phyloP scores from a whole-genome alignment of 2,888 invertebrate species.

The Chrysodeixis includens region DNA sequence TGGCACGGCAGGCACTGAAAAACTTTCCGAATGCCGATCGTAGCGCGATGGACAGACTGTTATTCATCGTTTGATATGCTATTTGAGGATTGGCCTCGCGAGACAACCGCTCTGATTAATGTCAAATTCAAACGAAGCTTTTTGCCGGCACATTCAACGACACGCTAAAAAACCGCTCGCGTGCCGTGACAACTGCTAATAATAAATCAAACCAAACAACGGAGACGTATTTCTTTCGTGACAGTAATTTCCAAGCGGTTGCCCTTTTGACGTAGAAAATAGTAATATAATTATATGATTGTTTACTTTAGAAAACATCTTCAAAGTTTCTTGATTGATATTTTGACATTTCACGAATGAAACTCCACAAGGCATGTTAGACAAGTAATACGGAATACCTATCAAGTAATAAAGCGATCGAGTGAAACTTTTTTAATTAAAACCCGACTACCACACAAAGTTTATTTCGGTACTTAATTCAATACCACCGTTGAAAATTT shows the following conservation, averaged over 20 bases:
- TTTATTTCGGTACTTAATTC: constrained; percentile 50
- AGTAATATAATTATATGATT: constrained; percentile 25
- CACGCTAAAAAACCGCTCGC: constrained; percentile 32
- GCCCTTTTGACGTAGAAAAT: constrained; percentile 27
- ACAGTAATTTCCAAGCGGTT: constrained; percentile 42
- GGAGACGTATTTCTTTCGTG: constrained; percentile 24
- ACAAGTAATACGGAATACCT: constrained; percentile 45
- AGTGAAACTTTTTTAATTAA: constrained; percentile 59
- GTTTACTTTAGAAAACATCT: constrained; percentile 20
- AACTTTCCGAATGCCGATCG: constrained; percentile 66
- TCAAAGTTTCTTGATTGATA: constrained; percentile 29
- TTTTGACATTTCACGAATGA: constrained; percentile 42
- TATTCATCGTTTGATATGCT: constrained; percentile 45
- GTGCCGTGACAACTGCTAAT: constrained; percentile 50
- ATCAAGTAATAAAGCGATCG: constrained; percentile 52
- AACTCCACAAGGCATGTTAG: constrained; percentile 28
- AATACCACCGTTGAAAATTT: constrained; percentile 33
- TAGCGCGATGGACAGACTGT: constrained; percentile 52
- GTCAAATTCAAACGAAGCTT: constrained; percentile 25
- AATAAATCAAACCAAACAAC: constrained; percentile 41
- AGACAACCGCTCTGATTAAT: constrained; percentile 37
- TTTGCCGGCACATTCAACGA: constrained; percentile 20
- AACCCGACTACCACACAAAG: constrained; percentile 42
- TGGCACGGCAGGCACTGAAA: constrained; percentile 77
- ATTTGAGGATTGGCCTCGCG: constrained; percentile 43